Conservation (phyloP, 2,113 vertebrate species). For the Isurus oxyrinchus region DNA sequence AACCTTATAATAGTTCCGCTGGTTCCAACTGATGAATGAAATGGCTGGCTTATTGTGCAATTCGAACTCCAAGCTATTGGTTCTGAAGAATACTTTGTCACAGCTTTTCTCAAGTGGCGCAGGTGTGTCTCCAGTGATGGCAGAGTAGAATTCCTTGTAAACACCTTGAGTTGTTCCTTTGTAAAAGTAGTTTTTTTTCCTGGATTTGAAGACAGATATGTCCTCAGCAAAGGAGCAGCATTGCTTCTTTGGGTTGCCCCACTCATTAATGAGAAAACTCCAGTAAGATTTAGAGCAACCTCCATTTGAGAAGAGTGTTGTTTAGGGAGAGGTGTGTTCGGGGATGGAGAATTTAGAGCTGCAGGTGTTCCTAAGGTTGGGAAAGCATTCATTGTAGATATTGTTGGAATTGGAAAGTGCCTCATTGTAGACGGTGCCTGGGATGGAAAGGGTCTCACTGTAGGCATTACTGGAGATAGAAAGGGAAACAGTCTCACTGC, state of each 20-base stretch:
- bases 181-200: background rate
- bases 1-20: background rate
- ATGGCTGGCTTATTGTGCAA: background rate
- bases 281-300: too few species aligned
- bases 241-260: too few species aligned
- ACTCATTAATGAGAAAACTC: too few species aligned
- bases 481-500: background rate
- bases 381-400: background rate
- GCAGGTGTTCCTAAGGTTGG: background rate
- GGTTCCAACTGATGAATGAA: background rate
- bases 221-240: background rate
- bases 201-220: background rate
- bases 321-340: background rate
- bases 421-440: background rate
- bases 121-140: background rate
- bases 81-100: background rate
- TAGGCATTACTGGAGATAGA: background rate
- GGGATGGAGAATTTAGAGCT: background rate
- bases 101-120: background rate
- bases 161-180: background rate
- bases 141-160: background rate
- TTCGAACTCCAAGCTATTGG: too few species aligned
- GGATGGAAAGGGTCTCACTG: background rate
- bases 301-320: background rate
- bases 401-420: background rate